A percentile compares a stretch with the other conserved stretches of the same genome.
Evolutionary conservation across 2,888 invertebrate genomes (phyloP).

Genomic region (Clistopyga incitator): DNA sequence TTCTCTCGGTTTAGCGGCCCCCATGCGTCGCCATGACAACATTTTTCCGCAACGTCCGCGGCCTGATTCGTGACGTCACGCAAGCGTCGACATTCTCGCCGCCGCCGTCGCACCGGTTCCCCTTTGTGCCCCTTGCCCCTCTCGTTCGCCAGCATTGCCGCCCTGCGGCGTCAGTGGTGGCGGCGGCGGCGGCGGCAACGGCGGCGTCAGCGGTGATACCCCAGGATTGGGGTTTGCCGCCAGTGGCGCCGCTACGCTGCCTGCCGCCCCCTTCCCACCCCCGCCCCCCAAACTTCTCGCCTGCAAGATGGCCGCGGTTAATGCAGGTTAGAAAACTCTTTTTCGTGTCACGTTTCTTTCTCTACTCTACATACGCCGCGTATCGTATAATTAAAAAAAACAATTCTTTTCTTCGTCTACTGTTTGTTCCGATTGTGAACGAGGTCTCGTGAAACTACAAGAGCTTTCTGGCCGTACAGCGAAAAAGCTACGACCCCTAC

Average conservation of each 20-base stretch:
- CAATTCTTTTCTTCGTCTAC: background rate
- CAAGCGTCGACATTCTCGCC: conserved; percentile 74
- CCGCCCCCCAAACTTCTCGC: conserved; percentile 43
- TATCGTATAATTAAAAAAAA: background rate
- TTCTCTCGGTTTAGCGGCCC: conserved; percentile 39
- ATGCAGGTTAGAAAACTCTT: conserved; percentile 55
- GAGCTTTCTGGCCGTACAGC: background rate
- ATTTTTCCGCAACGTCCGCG: conserved; percentile 83
- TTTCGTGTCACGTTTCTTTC: conserved; percentile 28
- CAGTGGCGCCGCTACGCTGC: conserved; percentile 59
- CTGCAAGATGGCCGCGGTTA: conserved; percentile 63
- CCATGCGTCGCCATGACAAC: conserved; percentile 80
- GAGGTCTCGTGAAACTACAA: background rate
- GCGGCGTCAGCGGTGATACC: conserved; percentile 31
- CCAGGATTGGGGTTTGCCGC: conserved; percentile 55
- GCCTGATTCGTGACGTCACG: conserved; percentile 82
- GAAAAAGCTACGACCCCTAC: background rate
- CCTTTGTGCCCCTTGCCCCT: conserved; percentile 6
- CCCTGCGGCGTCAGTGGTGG: conserved; percentile 25
- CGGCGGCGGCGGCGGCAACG: conserved; percentile 25
- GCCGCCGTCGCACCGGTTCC: conserved; percentile 44
- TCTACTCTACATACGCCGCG: background rate
- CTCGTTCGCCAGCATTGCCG: conserved; percentile 42
- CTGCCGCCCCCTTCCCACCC: conserved; percentile 15
- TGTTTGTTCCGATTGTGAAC: background rate